These are phyloP conservation scores for Oreochromis grahami DNA, from an alignment of 2,797 vertebrate genomes.

Conservation along the genomic window DNA sequence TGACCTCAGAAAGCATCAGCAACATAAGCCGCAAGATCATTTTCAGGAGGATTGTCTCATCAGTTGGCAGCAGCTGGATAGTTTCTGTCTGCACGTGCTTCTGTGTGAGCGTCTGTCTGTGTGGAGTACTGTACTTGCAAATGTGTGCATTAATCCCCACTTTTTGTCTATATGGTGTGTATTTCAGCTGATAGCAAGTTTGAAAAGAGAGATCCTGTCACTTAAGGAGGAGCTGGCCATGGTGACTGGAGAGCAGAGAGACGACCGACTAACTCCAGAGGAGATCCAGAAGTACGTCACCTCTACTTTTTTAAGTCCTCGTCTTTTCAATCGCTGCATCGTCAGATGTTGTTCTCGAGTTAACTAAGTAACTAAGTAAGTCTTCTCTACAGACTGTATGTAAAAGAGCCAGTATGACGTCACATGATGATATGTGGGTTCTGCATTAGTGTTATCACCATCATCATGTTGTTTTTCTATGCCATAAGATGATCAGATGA, in stretches of 20 bases:
- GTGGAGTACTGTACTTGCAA: background rate
- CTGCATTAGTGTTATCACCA: background rate
- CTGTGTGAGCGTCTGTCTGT: background rate
- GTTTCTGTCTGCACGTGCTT: background rate
- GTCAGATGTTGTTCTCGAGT: background rate
- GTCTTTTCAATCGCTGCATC: background rate
- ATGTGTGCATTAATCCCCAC: background rate
- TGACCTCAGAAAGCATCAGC: conserved; percentile 38
- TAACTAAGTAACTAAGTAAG: background rate
- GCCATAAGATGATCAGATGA: background rate
- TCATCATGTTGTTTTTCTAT: background rate
- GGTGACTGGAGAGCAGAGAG: conserved; percentile 81
- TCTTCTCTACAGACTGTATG: background rate
- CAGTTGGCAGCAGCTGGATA: conserved; percentile 6
- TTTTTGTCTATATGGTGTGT: background rate
- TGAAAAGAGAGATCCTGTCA: conserved; percentile 85
- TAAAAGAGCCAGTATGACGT: accelerated
- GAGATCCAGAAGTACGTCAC: conserved; percentile 80
- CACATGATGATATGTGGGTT: accelerated
- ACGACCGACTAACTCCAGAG: conserved; percentile 79
- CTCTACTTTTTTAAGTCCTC: background rate
- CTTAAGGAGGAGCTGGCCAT: conserved; percentile 87
- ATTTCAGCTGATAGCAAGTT: conserved; percentile 81
- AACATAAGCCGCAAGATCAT: conserved; percentile 31
- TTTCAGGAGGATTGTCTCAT: conserved; percentile 45